These are phyloP conservation scores for Andrena trimmerana DNA, from an alignment of 2,888 invertebrate genomes.

Conservation along the genomic window DNA sequence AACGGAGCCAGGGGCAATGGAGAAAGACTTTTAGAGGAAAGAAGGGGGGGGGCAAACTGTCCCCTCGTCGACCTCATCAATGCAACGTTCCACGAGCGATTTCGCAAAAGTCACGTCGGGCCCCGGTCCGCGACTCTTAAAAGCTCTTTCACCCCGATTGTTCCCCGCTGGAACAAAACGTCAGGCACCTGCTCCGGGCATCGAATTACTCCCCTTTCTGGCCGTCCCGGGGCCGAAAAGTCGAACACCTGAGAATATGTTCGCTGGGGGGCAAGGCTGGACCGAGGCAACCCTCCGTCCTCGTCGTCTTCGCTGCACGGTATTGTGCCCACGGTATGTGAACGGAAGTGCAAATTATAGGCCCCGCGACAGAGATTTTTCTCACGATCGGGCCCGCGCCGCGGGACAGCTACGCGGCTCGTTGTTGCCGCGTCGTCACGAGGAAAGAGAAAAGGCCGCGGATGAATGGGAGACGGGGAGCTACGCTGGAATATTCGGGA, in stretches of 20 bases:
- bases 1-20: slow-evolving; percentile 5
- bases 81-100: slow-evolving; percentile 34
- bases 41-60: slow-evolving; percentile 4
- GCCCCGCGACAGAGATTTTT: slow-evolving; percentile 73
- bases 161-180: slow-evolving; percentile 73
- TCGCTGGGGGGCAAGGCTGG: slow-evolving; percentile 73
- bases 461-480: slow-evolving; percentile 36
- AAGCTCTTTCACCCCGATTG: slow-evolving; percentile 64
- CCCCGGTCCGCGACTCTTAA: slow-evolving; percentile 74
- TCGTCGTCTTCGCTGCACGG: slow-evolving; percentile 33
- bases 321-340: slow-evolving; percentile 74
- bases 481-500: background rate
- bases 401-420: slow-evolving; percentile 48
- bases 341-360: slow-evolving; percentile 85
- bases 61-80: slow-evolving; percentile 43
- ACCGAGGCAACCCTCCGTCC: slow-evolving; percentile 24
- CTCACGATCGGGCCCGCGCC: slow-evolving; percentile 78
- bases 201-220: slow-evolving; percentile 78
- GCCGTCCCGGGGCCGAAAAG: slow-evolving; percentile 58
- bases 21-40: slow-evolving; percentile 22
- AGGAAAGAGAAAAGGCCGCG: slow-evolving; percentile 27
- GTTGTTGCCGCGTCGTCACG: slow-evolving; percentile 29
- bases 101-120: slow-evolving; percentile 64
- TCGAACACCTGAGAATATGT: slow-evolving; percentile 70
- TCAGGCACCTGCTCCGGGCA: slow-evolving; percentile 81